A percentile compares a stretch with the other conserved stretches of the same genome.
phyloP scores from a whole-genome alignment of 2,113 vertebrate species.

The Jacana jacana region DNA sequence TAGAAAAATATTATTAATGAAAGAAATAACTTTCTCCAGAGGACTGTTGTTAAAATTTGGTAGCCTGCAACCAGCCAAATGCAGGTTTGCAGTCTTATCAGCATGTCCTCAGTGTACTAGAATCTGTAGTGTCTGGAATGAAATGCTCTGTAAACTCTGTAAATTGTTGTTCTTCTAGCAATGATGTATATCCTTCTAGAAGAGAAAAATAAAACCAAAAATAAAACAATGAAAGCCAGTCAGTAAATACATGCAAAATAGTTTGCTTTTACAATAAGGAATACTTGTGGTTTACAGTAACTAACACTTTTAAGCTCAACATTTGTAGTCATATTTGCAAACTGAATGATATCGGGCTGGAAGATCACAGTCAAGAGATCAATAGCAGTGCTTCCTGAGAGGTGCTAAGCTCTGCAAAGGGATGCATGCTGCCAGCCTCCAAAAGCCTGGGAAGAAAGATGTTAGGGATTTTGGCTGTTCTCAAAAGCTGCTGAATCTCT shows the following conservation, averaged over 20 bases:
- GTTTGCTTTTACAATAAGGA: not conserved
- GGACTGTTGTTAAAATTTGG: not conserved
- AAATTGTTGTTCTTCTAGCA: not conserved
- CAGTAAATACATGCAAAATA: not conserved
- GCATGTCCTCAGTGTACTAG: not conserved
- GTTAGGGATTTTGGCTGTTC: not conserved
- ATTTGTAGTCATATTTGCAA: not conserved
- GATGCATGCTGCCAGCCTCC: not conserved
- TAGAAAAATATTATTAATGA: not conserved
- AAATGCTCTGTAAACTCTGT: slow-evolving; percentile 16
- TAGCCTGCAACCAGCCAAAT: not conserved
- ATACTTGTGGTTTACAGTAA: not conserved
- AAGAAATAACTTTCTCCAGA: not conserved
- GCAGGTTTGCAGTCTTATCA: not conserved
- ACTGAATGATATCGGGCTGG: not conserved
- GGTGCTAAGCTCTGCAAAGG: not conserved
- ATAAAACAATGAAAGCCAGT: not conserved
- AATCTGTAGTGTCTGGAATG: not conserved
- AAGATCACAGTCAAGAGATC: not conserved
- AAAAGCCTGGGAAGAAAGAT: not conserved
- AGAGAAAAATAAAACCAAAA: not conserved
- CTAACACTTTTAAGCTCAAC: not conserved
- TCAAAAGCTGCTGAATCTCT: not conserved
- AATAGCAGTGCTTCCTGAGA: not conserved
- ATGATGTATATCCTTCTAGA: not conserved